Evolutionary conservation across 2,113 vertebrate genomes (phyloP).

Genomic region (Felis chaus): DNA sequence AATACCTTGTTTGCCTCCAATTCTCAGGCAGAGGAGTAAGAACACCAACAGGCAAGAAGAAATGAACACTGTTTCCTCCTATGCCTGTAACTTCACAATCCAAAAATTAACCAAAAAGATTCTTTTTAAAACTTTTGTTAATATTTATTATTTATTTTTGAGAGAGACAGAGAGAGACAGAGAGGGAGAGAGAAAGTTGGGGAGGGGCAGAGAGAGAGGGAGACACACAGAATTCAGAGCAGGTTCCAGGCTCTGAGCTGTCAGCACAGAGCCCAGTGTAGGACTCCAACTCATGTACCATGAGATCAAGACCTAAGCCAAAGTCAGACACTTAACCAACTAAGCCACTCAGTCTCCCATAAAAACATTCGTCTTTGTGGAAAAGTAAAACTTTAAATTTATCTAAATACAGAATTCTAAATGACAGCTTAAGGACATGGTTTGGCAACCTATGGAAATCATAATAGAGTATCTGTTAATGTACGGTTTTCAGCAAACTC

Average conservation of each 20-base stretch:
- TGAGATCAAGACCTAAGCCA: too few species aligned
- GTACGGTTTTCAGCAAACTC: conserved; percentile 7
- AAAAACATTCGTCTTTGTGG: neutral
- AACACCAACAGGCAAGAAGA: neutral
- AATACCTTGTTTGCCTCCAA: neutral
- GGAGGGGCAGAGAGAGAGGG: too few species aligned
- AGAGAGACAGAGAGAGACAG: too few species aligned
- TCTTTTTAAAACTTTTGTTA: neutral
- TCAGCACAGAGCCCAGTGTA: too few species aligned
- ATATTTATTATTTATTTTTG: too few species aligned
- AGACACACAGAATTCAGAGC: too few species aligned
- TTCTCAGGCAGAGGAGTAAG: neutral
- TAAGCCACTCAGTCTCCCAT: too few species aligned
- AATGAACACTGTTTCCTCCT: neutral
- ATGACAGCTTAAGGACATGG: neutral
- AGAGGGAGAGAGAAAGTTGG: too few species aligned
- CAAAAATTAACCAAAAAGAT: neutral
- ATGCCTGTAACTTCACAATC: neutral
- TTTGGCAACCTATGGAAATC: neutral
- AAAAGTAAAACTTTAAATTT: neutral
- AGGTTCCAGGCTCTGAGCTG: too few species aligned
- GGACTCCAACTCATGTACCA: too few species aligned
- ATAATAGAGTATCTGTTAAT: neutral
- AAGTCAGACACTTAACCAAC: too few species aligned
- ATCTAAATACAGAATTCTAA: neutral